Evolutionary conservation across 1,140 invertebrate genomes (phyloP), one percentile per base, ranked within the genome.

Genomic region (Drosophila ohnishii): DNA sequence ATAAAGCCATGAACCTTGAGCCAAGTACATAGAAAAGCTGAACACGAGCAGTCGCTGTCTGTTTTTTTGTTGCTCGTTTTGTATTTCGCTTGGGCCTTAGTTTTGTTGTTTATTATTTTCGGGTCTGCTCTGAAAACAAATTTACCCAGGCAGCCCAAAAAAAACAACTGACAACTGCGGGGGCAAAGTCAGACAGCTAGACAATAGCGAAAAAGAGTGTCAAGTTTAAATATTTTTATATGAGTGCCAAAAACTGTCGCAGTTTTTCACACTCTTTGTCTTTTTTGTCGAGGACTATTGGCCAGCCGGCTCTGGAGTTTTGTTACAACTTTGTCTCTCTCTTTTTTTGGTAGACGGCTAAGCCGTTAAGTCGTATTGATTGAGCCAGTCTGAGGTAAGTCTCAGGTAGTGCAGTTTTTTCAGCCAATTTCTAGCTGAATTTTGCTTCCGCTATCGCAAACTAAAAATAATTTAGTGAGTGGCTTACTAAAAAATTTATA

Each of bases 1-100:
- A 87, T 88, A 84, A 80, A 88, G 80, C 80, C 83, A 80, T 87
- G 83, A 87, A 87, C 83, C 83, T 84, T 77, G 83, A 76, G 79
- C 79, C 83, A 83, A 87, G 83, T 79, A 72, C 82, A 63, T 66
- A 69, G 75, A 72, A 82, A 86, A 81, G 60, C 45, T 58, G 61
- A 62, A 64, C 74, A 81, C 58, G 65, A 85, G 60, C 74, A 78
- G 66, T 42, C 34, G 67, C 53, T 58, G 47, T 16, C 16, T 35
- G 30, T 67, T 53, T 11, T 22, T n/a, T 35, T 42, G 53, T 30
- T 44, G 25, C 16, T 50, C 25, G 34, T 56, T 48, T 65, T 69
- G 48, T 55, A 37, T 37, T 63, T 63, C 11, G 35, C 51, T n/a
- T 2, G 53, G n/a, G 39, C 22, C 14, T 32, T 58, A 70, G 55